Conservation (phyloP, 1,140 invertebrate genomes). For the Bicyclus anynana region DNA sequence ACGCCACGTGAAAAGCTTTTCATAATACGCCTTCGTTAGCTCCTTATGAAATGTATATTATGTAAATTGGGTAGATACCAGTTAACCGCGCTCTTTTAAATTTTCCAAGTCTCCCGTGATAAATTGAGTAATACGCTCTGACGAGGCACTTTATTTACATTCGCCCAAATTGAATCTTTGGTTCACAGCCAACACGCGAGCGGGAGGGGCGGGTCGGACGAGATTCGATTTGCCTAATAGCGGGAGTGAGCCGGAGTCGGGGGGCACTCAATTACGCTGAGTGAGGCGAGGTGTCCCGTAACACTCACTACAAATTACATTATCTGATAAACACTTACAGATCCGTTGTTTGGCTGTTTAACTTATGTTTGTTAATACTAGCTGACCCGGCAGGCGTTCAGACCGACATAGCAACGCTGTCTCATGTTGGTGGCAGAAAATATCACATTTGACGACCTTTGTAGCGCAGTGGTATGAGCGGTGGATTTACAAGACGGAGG, state of each 20-base stretch:
- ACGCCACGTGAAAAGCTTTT: too few species aligned
- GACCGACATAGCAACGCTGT: too few species aligned
- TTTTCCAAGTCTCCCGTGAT: slow-evolving; percentile 13
- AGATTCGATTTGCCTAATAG: slow-evolving; percentile 76
- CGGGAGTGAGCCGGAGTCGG: slow-evolving; percentile 39
- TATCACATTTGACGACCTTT: too few species aligned
- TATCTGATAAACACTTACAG: slow-evolving; percentile 68
- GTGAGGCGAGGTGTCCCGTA: slow-evolving; percentile 68
- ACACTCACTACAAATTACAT: slow-evolving; percentile 70
- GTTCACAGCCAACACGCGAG: slow-evolving; percentile 50
- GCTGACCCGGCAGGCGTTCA: too few species aligned
- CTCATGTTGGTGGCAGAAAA: too few species aligned
- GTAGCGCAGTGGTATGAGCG: too few species aligned
- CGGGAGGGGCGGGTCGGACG: slow-evolving; percentile 31
- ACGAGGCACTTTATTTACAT: slow-evolving; percentile 67
- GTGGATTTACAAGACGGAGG: too few species aligned
- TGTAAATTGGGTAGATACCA: too few species aligned
- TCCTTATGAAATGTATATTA: too few species aligned
- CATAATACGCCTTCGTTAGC: too few species aligned
- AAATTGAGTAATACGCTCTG: slow-evolving; percentile 35
- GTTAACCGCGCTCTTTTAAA: too few species aligned
- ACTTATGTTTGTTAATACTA: not conserved
- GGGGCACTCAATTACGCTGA: slow-evolving; percentile 70
- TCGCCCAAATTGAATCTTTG: slow-evolving; percentile 68
- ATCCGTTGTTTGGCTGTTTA: slow-evolving; percentile 14